Percentiles rank a stretch among this genome's conserved stretches.
phyloP scores from a whole-genome alignment of 2,888 invertebrate species.

The Criorhina ranunculi region DNA sequence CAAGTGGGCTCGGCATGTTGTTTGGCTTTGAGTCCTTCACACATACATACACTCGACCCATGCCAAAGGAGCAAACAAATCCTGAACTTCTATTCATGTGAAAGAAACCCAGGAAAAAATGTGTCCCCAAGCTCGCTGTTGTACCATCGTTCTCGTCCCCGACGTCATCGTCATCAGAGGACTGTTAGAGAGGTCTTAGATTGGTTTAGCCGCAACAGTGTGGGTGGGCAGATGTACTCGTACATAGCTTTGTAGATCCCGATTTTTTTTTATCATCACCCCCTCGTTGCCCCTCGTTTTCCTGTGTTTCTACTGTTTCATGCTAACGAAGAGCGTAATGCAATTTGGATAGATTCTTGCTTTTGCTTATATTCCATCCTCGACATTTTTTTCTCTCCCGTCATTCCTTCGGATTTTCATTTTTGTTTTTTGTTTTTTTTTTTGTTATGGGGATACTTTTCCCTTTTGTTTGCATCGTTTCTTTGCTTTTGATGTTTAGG shows the following conservation, averaged over 20 bases:
- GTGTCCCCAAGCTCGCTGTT: slow-evolving; percentile 17
- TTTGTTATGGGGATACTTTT: slow-evolving; percentile 31
- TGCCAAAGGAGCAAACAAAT: slow-evolving; percentile 45
- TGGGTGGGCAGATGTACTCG: slow-evolving; percentile 13
- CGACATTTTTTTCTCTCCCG: slow-evolving; percentile 6
- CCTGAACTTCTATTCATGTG: slow-evolving; percentile 45
- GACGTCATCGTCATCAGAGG: slow-evolving; percentile 21
- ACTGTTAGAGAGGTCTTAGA: slow-evolving; percentile 63
- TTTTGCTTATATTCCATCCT: slow-evolving; percentile 20
- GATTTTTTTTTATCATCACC: not conserved
- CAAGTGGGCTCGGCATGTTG: slow-evolving; percentile 51
- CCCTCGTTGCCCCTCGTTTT: slow-evolving; percentile 21
- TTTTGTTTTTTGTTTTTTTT: slow-evolving; percentile 21
- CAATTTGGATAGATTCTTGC: slow-evolving; percentile 71
- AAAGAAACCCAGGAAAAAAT: slow-evolving; percentile 4
- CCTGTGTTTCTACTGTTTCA: slow-evolving; percentile 40
- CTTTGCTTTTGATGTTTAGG: slow-evolving; percentile 72
- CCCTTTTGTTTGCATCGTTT: slow-evolving; percentile 64
- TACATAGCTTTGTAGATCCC: not conserved
- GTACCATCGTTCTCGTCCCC: not conserved
- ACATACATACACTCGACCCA: slow-evolving; percentile 14
- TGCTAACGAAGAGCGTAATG: slow-evolving; percentile 73
- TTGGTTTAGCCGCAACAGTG: slow-evolving; percentile 52
- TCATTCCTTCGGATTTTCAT: slow-evolving; percentile 29
- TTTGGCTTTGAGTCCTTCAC: slow-evolving; percentile 44